These are phyloP conservation scores for Neosilurus mollespiculum DNA, from an alignment of 2,797 vertebrate genomes.

Conservation along the genomic window DNA sequence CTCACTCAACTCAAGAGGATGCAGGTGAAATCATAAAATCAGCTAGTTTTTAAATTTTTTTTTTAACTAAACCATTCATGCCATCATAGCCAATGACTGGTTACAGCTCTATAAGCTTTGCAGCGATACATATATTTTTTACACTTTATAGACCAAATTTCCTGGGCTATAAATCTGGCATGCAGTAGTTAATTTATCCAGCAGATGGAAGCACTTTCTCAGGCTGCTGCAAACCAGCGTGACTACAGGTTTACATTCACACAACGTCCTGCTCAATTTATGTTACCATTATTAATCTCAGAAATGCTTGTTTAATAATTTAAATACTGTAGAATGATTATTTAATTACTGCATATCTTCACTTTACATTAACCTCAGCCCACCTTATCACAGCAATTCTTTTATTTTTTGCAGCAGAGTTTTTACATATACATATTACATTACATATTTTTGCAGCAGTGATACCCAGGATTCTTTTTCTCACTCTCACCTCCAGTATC, in stretches of 20 bases:
- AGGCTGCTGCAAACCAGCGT: neutral
- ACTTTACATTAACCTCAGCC: neutral
- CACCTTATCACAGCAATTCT: neutral
- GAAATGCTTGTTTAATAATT: too few relatives aligned
- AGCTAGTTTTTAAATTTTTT: neutral
- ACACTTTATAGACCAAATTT: neutral
- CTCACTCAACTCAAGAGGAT: too few relatives aligned
- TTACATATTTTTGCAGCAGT: neutral
- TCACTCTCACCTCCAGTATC: slow-evolving; percentile 85
- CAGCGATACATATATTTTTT: neutral
- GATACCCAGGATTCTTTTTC: neutral
- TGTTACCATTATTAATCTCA: neutral
- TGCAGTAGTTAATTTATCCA: slow-evolving; percentile 42
- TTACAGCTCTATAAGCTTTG: too few relatives aligned
- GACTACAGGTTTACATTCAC: neutral
- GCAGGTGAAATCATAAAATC: neutral
- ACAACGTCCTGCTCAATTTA: neutral
- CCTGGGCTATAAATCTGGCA: too few relatives aligned
- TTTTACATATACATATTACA: too few relatives aligned
- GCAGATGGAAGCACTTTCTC: slow-evolving; percentile 54
- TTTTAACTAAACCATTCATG: neutral
- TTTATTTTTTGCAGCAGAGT: neutral
- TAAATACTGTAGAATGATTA: neutral
- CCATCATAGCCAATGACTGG: neutral
- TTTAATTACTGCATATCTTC: neutral